Percentiles rank a stretch among this genome's conserved stretches.
Conservation (phyloP, 2,888 invertebrate species). For the Limnephilus lunatus region DNA sequence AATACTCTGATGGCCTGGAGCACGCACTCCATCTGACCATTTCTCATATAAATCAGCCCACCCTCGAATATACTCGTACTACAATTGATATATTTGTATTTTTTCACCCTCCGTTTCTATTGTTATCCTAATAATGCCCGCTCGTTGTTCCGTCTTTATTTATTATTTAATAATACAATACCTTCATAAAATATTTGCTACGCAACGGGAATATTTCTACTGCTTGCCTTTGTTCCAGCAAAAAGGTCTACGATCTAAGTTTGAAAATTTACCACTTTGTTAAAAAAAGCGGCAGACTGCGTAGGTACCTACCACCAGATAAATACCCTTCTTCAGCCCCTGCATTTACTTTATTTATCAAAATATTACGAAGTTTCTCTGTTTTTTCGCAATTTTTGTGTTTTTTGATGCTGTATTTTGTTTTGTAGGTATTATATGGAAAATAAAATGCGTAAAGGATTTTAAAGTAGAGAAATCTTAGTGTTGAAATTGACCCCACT, state of each 20-base stretch:
- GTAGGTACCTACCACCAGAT: neutral
- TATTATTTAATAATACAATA: constrained; percentile 61
- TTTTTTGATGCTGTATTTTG: neutral
- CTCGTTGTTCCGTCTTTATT: constrained; percentile 52
- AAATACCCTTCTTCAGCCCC: neutral
- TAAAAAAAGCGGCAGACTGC: neutral
- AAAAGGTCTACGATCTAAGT: constrained; percentile 19
- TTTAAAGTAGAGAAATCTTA: too few relatives aligned
- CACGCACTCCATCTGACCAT: constrained; percentile 50
- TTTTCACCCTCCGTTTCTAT: constrained; percentile 48
- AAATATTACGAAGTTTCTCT: neutral
- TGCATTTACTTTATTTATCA: neutral
- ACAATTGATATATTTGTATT: constrained; percentile 51
- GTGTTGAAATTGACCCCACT: too few relatives aligned
- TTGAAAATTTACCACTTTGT: neutral
- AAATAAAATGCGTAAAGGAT: neutral
- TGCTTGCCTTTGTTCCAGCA: constrained; percentile 47
- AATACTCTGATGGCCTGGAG: neutral
- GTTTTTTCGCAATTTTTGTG: neutral
- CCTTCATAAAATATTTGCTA: constrained; percentile 60
- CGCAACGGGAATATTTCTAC: constrained; percentile 48
- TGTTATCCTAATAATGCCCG: constrained; percentile 58
- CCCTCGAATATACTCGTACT: neutral
- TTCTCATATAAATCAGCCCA: constrained; percentile 47
- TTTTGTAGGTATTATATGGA: neutral